Conservation (phyloP, 1,140 invertebrate genomes). For the Drosophila bifasciata region DNA sequence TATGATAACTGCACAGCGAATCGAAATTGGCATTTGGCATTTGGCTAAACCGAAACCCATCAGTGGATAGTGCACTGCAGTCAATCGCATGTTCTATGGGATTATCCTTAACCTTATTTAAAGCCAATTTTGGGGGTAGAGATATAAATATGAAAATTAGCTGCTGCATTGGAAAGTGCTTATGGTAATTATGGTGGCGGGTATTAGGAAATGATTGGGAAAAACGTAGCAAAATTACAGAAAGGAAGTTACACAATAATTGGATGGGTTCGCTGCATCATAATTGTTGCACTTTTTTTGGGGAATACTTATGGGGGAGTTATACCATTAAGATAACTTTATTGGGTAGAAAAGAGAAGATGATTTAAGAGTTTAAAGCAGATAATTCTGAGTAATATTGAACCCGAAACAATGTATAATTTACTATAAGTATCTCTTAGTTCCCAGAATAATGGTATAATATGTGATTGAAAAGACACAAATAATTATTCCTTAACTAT, state of each 20-base stretch:
- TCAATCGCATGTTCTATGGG: conserved; percentile 14
- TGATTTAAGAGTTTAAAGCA: too few species aligned
- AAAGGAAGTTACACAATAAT: conserved; percentile 7
- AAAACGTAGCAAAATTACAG: not conserved
- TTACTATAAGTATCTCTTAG: too few species aligned
- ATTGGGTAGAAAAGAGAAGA: too few species aligned
- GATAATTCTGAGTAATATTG: too few species aligned
- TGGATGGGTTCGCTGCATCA: conserved; percentile 7
- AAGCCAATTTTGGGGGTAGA: conserved; percentile 24
- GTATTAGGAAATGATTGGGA: conserved; percentile 19
- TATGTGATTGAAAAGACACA: too few species aligned
- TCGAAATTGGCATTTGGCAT: conserved; percentile 35
- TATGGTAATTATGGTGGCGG: conserved; percentile 13
- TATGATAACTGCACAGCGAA: not conserved
- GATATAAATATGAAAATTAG: conserved; percentile 32
- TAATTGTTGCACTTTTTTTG: not conserved
- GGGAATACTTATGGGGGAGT: too few species aligned
- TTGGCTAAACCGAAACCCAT: not conserved
- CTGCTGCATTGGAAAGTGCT: conserved; percentile 11
- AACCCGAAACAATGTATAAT: too few species aligned
- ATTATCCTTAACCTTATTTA: conserved; percentile 16
- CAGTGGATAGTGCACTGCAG: conserved; percentile 3
- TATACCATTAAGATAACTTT: too few species aligned
- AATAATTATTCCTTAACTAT: too few species aligned
- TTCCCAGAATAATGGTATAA: too few species aligned